These are phyloP conservation scores for Platyrinchus mystaceus DNA, from an alignment of 2,797 vertebrate genomes.

Conservation along the genomic window DNA sequence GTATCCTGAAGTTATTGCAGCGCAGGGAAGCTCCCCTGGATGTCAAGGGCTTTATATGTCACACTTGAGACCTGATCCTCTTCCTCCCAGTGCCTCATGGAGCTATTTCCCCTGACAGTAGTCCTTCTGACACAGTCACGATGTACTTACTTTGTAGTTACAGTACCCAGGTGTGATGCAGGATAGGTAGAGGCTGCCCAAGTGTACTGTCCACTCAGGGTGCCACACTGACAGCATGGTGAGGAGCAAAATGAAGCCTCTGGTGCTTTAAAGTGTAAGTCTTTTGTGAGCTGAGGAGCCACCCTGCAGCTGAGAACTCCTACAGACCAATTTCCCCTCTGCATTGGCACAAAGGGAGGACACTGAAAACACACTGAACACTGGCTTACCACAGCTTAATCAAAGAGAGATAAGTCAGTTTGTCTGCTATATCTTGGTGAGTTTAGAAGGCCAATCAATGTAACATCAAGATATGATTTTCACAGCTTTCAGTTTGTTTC, in stretches of 20 bases:
- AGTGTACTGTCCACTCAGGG: no score
- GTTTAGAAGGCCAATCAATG: neutral
- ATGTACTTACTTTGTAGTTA: neutral
- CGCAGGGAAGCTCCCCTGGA: neutral
- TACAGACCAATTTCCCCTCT: neutral
- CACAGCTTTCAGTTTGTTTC: neutral
- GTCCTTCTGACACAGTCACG: neutral
- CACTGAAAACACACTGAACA: neutral
- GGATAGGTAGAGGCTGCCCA: neutral
- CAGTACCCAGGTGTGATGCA: neutral
- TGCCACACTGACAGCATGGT: neutral
- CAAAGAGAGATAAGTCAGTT: fast-evolving
- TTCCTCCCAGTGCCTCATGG: neutral
- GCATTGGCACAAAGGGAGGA: neutral
- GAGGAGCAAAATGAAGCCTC: neutral
- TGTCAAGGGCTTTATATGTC: neutral
- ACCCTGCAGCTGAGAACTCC: neutral
- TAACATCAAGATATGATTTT: neutral
- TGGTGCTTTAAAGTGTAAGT: neutral
- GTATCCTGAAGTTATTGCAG: neutral
- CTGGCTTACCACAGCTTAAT: neutral
- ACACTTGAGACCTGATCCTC: neutral
- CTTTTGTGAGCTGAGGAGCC: neutral
- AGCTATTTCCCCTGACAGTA: neutral
- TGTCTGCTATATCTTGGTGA: neutral